Evolutionary conservation across 1,140 invertebrate species (phyloP).

Genomic region (Whitmania pigra): DNA sequence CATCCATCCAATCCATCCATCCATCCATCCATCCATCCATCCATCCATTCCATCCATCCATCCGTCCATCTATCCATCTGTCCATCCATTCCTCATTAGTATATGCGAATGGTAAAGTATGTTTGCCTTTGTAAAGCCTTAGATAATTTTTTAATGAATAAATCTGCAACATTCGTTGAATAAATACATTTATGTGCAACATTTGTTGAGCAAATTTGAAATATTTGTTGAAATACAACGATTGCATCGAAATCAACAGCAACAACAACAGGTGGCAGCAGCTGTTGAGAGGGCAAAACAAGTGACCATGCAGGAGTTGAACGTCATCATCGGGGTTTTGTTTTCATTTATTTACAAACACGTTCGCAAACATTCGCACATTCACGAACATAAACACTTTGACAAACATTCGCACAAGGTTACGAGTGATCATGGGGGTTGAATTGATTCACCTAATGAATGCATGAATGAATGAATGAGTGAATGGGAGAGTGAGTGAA

Average conservation of each 20-base stretch:
- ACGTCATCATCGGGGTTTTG: conserved; percentile 46
- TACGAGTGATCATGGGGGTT: too few species aligned
- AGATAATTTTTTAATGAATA: too few species aligned
- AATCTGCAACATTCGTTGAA: too few species aligned
- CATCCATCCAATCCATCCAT: not conserved
- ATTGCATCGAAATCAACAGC: conserved; percentile 44
- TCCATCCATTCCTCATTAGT: not conserved
- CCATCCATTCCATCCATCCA: not conserved
- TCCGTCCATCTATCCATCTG: not conserved
- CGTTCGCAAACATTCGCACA: too few species aligned
- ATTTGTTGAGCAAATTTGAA: too few species aligned
- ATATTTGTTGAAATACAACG: too few species aligned
- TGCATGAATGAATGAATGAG: not conserved
- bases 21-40: not conserved
- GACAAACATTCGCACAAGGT: too few species aligned
- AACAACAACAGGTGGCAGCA: conserved; percentile 93
- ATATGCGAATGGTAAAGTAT: too few species aligned
- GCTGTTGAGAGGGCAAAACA: conserved; percentile 96
- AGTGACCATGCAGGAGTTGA: conserved; percentile 94
- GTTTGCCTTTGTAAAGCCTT: too few species aligned
- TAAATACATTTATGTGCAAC: too few species aligned
- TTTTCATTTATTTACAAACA: not conserved
- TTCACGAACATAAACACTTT: too few species aligned
- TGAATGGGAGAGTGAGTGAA: too few species aligned
- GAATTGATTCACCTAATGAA: not conserved